These are phyloP conservation scores for Prosapia bicincta DNA, from an alignment of 2,888 invertebrate species.

Conservation along the genomic window DNA sequence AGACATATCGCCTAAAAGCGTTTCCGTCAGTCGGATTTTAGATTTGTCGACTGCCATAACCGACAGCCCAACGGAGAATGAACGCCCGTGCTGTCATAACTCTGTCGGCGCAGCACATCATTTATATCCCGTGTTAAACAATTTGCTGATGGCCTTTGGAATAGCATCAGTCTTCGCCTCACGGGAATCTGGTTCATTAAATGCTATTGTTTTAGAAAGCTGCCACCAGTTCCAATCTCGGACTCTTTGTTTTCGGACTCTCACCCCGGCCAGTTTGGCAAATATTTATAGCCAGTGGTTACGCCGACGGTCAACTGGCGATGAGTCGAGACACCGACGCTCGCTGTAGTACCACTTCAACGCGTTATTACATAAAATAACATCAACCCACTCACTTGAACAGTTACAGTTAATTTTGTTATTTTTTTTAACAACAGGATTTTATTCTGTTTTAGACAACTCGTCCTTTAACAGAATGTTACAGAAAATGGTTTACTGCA, in stretches of 20 bases:
- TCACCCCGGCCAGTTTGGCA: background rate
- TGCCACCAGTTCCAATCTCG: background rate
- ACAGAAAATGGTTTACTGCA: too few relatives aligned
- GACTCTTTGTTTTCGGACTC: background rate
- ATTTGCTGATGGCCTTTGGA: background rate
- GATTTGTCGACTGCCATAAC: too few relatives aligned
- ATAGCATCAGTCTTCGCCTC: background rate
- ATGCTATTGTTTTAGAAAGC: background rate
- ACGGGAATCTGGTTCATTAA: background rate
- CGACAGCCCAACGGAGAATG: background rate
- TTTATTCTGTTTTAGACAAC: too few relatives aligned
- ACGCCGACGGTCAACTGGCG: background rate
- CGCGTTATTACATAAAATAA: too few relatives aligned
- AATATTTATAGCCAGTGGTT: background rate
- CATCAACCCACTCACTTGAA: too few relatives aligned
- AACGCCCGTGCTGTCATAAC: background rate
- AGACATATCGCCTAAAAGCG: too few relatives aligned
- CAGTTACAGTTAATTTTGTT: too few relatives aligned
- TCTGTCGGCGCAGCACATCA: background rate
- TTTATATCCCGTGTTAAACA: background rate
- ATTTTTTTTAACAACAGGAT: too few relatives aligned
- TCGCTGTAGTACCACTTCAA: too few relatives aligned
- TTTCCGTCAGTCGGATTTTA: too few relatives aligned
- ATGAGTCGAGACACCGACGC: too few relatives aligned
- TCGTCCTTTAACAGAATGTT: too few relatives aligned